These are phyloP conservation scores for Lontra canadensis DNA, from an alignment of 2,113 vertebrate genomes.

Conservation along the genomic window DNA sequence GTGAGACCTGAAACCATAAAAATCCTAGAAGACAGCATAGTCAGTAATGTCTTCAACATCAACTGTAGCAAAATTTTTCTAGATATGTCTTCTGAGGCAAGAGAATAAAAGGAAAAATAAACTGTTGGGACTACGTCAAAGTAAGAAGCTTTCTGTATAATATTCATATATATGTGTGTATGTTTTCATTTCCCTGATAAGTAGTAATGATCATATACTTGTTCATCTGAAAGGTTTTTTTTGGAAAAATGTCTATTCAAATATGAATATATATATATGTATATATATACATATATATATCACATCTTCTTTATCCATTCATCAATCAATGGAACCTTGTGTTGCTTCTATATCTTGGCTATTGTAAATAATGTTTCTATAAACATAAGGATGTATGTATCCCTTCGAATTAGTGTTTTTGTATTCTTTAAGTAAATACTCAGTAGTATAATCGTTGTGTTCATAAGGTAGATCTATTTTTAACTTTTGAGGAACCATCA, in stretches of 20 bases:
- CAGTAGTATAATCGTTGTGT: background rate
- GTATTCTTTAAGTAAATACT: background rate
- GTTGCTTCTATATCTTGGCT: background rate
- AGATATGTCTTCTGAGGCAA: background rate
- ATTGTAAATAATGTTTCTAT: background rate
- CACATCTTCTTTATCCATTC: background rate
- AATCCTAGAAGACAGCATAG: background rate
- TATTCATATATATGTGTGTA: background rate
- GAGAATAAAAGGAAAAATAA: background rate
- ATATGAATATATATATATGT: too few relatives aligned
- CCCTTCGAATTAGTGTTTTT: background rate
- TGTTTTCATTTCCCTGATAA: too few relatives aligned
- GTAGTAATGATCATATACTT: too few relatives aligned
- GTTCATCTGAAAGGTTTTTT: too few relatives aligned
- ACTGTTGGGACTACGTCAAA: background rate
- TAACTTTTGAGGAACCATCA: background rate
- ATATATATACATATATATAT: background rate
- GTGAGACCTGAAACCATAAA: background rate
- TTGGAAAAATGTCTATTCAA: too few relatives aligned
- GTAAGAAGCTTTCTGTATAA: background rate
- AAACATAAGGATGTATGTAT: background rate
- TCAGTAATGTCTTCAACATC: background rate
- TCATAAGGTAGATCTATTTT: background rate
- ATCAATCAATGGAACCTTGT: background rate
- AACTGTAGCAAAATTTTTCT: background rate